Evolutionary conservation across 2,113 vertebrate genomes (phyloP), one percentile per base, ranked within the genome.

Genomic region (Tauraco erythrolophus): DNA sequence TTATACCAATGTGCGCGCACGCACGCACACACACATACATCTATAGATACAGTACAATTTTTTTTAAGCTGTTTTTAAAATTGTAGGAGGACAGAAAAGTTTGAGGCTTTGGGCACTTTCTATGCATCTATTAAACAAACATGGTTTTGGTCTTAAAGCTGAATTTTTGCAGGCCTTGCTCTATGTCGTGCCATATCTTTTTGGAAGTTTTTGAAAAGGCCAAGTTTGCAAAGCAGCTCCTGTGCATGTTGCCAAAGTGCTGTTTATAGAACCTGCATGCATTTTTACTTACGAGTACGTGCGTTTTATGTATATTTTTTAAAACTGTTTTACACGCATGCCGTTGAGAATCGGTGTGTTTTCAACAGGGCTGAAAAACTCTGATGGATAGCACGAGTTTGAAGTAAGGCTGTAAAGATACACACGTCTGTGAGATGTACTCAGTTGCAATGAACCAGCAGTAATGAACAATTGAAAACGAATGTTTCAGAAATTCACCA

Each of bases 1-100:
- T 97, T 94, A 60, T 89, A 56, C 66, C 81, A 83, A 66, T 57
- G 72, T 58, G 62, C 16, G 11, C 77, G 78, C 70, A 88, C 37
- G 85, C 91, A 92, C 1, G 39, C 88, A 85, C 70, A 82, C 88
- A 68, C 78, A 50, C 19, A 31, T 69, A 33, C 51, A 33, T 39
- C 71, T 62, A 48, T n/a, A 6, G 9, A 4, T 1, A 31, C 57
- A 53, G 53, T 1, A 28, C 39, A 19, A 6, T 14, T 27, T 23
- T 27, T 43, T 61, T 53, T 24, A 19, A 43, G 61, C 80, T 89
- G 68, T 15, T 84, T 79, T 94, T 88, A 15, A 65, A 79, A 84
- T 89, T 68, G 51, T 2, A 78, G 48, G 60, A 53, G 31, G 15
- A 22, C 45, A 92, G 70, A 30, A 24, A 70, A 74, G 31, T 89